Conservation (phyloP, 2,888 invertebrate species). For the Orchestes rusci region DNA sequence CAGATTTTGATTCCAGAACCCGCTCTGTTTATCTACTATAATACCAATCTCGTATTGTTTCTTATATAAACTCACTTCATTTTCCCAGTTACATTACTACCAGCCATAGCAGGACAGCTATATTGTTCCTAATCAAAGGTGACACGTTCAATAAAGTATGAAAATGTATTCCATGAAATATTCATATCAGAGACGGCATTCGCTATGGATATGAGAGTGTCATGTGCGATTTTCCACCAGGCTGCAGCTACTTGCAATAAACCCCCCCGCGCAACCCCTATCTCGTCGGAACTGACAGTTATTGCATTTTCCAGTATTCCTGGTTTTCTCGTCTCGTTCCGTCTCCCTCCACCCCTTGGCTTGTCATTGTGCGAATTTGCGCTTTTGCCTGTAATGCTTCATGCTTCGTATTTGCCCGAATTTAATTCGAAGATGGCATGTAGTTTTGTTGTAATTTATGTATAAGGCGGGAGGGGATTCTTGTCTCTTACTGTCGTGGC, state of each 20-base stretch:
- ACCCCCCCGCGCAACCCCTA: slow-evolving; percentile 27
- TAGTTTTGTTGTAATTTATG: slow-evolving; percentile 22
- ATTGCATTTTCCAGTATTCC: slow-evolving; percentile 41
- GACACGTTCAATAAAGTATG: slow-evolving; percentile 49
- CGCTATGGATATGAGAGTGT: slow-evolving; percentile 45
- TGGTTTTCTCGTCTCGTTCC: slow-evolving; percentile 15
- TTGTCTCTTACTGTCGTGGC: no score
- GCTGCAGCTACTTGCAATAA: slow-evolving; percentile 33
- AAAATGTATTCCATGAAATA: slow-evolving; percentile 48
- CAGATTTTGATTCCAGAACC: no score
- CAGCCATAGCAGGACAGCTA: slow-evolving; percentile 38
- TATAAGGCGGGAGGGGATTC: no score
- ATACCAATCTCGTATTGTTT: no score
- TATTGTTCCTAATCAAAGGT: slow-evolving; percentile 47
- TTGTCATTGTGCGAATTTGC: no score
- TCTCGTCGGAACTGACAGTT: slow-evolving; percentile 41
- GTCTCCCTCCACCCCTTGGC: not conserved
- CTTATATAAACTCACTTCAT: no score
- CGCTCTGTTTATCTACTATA: no score
- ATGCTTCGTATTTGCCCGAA: slow-evolving; percentile 20
- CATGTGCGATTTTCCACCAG: slow-evolving; percentile 44
- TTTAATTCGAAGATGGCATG: slow-evolving; percentile 21
- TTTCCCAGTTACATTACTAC: no score
- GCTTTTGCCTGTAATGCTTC: slow-evolving; percentile 20
- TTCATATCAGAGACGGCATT: slow-evolving; percentile 45